Base-by-base conservation (phyloP, 1,140 invertebrate genomes). In the Plectrocnemia conspersa region DNA sequence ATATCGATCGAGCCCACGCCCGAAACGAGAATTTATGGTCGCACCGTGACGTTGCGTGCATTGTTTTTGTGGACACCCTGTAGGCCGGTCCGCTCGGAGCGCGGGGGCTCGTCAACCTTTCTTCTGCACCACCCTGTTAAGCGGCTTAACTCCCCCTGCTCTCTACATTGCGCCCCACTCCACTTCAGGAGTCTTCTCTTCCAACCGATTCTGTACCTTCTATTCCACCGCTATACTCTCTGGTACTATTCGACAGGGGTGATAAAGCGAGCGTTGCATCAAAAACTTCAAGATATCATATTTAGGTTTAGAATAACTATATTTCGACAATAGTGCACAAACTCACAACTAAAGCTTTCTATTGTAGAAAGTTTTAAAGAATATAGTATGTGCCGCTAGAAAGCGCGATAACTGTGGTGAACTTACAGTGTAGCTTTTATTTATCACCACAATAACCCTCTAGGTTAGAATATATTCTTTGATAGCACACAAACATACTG, bases 61-160 rank as follows among this genome's bases (percentile, higher is more conserved):
- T 50, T 38, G 47, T 47, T 47, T n/a, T 47, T 18, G 44, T 13
- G 15, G n/a, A 24, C 23, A 13, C 15, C 21, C 21, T 50, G 29
- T 50, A 19, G 13, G 15, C 32, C 32, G 16, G 40, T 38, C 35
- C 35, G 16, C 23, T 42, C 23, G 19, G 16, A 15, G 45, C 41
- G 7, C 3, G 10, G 24, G 11, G 13, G 33, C 50, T 53, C 50
- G 27, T 29, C 50, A 53, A 27, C 25, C 29, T 53, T 46, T 42
- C 40, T 27, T 54, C 50, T 49, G 45, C 38, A 55, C 64, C 63
- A 36, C 68, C 68, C 63, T 25, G 44, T 13, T 73, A 73, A 73
- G 69, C 69, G 49, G 70, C 70, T 73, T 73, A 72, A 63, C 32
- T 29, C 45, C 59, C 63, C 56, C 62, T 32, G 63, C 42, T 49